Evolutionary conservation across 2,888 invertebrate genomes (phyloP).

Genomic region (Cataglyphis rosenhaueri): DNA sequence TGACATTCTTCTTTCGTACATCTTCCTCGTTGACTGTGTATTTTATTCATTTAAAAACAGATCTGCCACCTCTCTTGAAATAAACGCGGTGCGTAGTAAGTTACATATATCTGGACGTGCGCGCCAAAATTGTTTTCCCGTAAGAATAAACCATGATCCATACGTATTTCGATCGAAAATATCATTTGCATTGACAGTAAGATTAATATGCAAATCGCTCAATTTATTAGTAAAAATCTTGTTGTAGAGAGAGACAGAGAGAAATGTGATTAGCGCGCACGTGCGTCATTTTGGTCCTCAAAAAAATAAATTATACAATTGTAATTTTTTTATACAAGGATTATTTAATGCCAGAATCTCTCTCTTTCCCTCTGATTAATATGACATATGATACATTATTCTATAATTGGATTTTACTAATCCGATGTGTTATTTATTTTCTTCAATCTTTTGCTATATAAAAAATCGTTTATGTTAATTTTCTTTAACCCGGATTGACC

Average conservation of each 20-base stretch:
- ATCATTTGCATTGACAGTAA: neutral
- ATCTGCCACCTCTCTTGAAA: conserved; percentile 17
- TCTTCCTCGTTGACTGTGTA: neutral
- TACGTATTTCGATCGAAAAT: neutral
- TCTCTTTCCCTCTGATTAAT: neutral
- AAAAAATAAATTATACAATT: conserved; percentile 8
- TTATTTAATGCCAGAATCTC: neutral
- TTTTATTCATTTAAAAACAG: conserved; percentile 30
- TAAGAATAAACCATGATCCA: neutral
- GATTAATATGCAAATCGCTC: neutral
- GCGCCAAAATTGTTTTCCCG: neutral
- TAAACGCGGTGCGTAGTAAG: conserved; percentile 12
- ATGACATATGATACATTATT: neutral
- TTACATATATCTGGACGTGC: neutral
- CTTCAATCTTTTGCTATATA: neutral
- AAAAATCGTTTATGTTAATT: neutral
- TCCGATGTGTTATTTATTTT: neutral
- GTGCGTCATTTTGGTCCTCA: neutral
- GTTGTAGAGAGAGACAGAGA: too few relatives aligned
- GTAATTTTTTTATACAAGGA: neutral
- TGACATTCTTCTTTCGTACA: conserved; percentile 8
- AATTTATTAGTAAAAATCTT: neutral
- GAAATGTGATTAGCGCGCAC: neutral
- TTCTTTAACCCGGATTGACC: neutral
- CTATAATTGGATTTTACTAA: neutral